Evolutionary conservation across 1,140 invertebrate genomes (phyloP).

Genomic region (Euglossa dilemma): DNA sequence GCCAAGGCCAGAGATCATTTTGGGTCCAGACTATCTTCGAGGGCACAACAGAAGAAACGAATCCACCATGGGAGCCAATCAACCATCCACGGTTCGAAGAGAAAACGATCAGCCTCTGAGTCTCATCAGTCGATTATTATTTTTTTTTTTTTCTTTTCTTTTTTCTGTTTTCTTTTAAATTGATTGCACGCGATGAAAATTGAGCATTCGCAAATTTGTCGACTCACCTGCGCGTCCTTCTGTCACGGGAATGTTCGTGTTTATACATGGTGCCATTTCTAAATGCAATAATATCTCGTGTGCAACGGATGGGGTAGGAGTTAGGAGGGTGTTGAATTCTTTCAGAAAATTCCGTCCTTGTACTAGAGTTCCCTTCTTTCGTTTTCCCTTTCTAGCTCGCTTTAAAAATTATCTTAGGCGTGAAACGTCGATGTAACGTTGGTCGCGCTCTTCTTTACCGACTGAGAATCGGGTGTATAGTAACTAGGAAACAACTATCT

Average conservation of each 20-base stretch:
- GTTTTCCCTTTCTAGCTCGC: not conserved
- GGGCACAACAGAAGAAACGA: not conserved
- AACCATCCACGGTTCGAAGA: slow-evolving; percentile 2
- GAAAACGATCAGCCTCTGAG: slow-evolving; percentile 44
- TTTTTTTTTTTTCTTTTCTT: not conserved
- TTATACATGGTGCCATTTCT: not conserved
- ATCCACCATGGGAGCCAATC: slow-evolving; percentile 17
- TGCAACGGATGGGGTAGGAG: too few relatives aligned
- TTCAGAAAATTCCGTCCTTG: not conserved
- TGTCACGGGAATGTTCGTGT: slow-evolving; percentile 17
- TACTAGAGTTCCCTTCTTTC: not conserved
- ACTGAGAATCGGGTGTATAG: slow-evolving; percentile 1
- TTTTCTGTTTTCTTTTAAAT: slow-evolving; percentile 25
- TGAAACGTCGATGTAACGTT: slow-evolving; percentile 45
- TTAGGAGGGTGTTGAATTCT: not conserved
- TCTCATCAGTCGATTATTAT: slow-evolving; percentile 47
- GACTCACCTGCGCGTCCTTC: not conserved
- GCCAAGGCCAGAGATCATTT: too few relatives aligned
- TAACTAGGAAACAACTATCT: slow-evolving; percentile 30
- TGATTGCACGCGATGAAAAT: slow-evolving; percentile 51
- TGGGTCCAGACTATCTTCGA: too few relatives aligned
- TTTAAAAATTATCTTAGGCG: slow-evolving; percentile 36
- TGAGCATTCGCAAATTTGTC: slow-evolving; percentile 55
- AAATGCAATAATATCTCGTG: slow-evolving; percentile 28
- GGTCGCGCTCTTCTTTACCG: not conserved